phyloP scores from a whole-genome alignment of 2,113 vertebrate species.

The Archilochus colubris region DNA sequence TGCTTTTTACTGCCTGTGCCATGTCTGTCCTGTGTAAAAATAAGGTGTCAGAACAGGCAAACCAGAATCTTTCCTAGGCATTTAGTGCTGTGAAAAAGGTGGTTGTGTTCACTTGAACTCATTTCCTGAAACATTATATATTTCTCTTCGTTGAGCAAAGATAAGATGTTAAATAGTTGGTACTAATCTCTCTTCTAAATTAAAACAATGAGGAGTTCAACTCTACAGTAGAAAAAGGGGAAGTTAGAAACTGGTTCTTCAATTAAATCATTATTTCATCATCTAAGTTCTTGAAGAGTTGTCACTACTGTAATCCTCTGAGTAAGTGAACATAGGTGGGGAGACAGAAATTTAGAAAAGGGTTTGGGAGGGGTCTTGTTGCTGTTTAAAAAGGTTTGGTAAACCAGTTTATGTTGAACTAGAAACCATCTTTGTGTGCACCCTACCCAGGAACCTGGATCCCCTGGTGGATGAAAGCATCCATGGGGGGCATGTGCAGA shows the following conservation, averaged over 20 bases:
- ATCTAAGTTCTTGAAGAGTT: not conserved
- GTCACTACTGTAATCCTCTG: not conserved
- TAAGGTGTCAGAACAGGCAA: not conserved
- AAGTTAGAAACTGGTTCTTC: slow-evolving; percentile 8
- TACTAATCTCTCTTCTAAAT: slow-evolving; percentile 12
- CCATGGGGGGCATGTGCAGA: not conserved
- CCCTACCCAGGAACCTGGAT: not conserved
- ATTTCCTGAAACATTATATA: slow-evolving; percentile 44
- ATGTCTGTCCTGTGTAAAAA: not conserved
- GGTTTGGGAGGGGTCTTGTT: not conserved
- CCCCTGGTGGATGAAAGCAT: not conserved
- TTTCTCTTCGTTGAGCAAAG: slow-evolving; percentile 40
- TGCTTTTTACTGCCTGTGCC: not conserved
- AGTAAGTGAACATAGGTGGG: not conserved
- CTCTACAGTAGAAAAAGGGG: not conserved
- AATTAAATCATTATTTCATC: not conserved
- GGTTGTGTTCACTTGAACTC: slow-evolving; percentile 14
- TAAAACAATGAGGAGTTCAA: slow-evolving; percentile 21
- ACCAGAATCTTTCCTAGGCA: not conserved
- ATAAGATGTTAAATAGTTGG: slow-evolving; percentile 40
- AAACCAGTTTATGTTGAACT: not conserved
- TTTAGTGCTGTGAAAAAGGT: not conserved
- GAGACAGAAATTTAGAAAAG: not conserved
- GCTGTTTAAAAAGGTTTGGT: not conserved
- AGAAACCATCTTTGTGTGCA: not conserved